Conservation (phyloP, 2,113 vertebrate genomes). For the Cinclus cinclus region DNA sequence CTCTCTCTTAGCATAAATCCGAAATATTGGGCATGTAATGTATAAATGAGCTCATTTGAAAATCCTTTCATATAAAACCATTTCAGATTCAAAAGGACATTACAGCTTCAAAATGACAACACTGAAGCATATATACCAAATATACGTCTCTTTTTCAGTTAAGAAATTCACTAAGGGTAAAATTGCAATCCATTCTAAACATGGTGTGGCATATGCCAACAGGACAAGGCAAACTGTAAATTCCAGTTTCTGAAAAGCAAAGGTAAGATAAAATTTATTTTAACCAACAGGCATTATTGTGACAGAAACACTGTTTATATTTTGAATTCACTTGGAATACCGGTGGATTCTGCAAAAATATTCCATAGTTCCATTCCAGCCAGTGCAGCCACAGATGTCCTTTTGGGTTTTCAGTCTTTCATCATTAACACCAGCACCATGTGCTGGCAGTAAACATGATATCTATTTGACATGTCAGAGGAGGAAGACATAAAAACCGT, state of each 20-base stretch:
- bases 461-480: neutral
- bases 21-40: neutral
- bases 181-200: neutral
- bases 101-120: neutral
- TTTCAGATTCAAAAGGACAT: constrained; percentile 2
- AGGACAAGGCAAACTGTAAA: neutral
- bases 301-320: neutral
- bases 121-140: neutral
- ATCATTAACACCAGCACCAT: neutral
- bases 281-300: neutral
- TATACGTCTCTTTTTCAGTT: neutral
- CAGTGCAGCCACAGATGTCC: neutral
- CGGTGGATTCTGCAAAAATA: neutral
- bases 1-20: neutral
- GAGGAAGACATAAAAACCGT: neutral
- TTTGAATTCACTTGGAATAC: neutral
- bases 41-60: neutral
- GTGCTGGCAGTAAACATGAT: neutral
- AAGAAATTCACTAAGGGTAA: neutral
- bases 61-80: neutral
- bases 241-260: neutral
- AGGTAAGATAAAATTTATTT: neutral
- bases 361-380: neutral
- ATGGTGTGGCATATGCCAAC: neutral
- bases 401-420: neutral